Percentiles rank a stretch among this genome's conserved stretches.
Conservation (phyloP, 1,140 invertebrate genomes). For the Brachionus paranguensis region DNA sequence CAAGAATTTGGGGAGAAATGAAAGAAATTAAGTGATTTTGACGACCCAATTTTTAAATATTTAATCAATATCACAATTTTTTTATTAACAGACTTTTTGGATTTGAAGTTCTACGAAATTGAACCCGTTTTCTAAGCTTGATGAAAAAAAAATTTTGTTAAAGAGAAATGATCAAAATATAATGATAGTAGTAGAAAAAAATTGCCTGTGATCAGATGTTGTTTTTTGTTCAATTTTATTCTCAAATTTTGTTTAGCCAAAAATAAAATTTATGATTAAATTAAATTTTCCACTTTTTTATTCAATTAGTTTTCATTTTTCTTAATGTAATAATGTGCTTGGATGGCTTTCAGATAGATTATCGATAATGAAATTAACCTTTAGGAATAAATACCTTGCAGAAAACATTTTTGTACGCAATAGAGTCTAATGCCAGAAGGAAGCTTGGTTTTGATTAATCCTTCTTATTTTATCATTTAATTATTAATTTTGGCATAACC, state of each 20-base stretch:
- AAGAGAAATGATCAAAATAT: not conserved
- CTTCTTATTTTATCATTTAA: not conserved
- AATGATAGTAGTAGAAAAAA: not conserved
- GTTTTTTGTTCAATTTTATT: not conserved
- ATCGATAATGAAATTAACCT: not conserved
- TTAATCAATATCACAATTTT: not conserved
- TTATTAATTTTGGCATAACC: not conserved
- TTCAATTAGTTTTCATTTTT: not conserved
- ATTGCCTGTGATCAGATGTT: not conserved
- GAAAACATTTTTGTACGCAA: not conserved
- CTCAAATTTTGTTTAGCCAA: not conserved
- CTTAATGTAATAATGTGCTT: not conserved
- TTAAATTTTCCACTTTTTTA: not conserved
- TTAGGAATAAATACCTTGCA: not conserved
- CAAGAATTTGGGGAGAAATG: not conserved
- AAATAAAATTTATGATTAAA: not conserved
- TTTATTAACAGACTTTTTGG: not conserved
- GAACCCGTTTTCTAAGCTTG: not conserved
- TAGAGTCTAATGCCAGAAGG: not conserved
- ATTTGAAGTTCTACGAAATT: not conserved
- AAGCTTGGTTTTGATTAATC: not conserved
- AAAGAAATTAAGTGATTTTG: not conserved
- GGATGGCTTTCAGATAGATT: not conserved
- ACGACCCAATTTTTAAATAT: not conserved
- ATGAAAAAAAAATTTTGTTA: not conserved